Evolutionary conservation across 2,113 vertebrate genomes (phyloP), one percentile per base, ranked within the genome.

Genomic region (Callocephalon fimbriatum): DNA sequence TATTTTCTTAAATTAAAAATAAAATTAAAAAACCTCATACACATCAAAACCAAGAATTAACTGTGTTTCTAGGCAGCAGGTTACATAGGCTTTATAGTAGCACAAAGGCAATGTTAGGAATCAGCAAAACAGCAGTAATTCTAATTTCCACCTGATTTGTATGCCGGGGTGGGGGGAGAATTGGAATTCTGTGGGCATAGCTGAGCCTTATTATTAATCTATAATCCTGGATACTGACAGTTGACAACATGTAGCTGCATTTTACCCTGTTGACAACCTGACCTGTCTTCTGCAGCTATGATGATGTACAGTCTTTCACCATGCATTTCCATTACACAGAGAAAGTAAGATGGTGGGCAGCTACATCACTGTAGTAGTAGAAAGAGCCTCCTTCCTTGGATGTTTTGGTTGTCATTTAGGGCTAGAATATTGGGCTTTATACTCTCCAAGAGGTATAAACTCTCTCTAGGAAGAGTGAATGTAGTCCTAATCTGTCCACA

Each of bases 1-100:
- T 58, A 20, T 61, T 54, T 81, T 89, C 40, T 75, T 53, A 18
- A 63, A 15, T 27, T 71, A 2, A 27, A 50, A 70, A 72, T 59
- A 51, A 6, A 32, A 7, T 12, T 29, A 19, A 10, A 35, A 37
- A 2, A 4, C 4, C 0, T 8, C 12, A 40, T 8, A 71, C 10
- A 5, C 15, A 19, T 74, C 32, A 65, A 74, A 51, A n/a, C 12
- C 8, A 13, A 78, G 48, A 56, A 54, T 32, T 17, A 77, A n/a
- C 12, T 50, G 17, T 23, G 14, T 42, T 78, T 87, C 40, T 81
- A 11, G 14, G 47, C 32, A 79, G 19, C 62, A 37, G 38, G 29
- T 40, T 10, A 5, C 13, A 20, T 7, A 50, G 25, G 3, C 22
- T 78, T 86, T 53, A 10, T 48, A 17, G 16, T 53, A 71, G 16